A percentile compares a stretch with the other conserved stretches of the same genome.
These are phyloP conservation scores for Pimpla rufipes DNA, from an alignment of 2,888 invertebrate genomes.

Conservation along the genomic window DNA sequence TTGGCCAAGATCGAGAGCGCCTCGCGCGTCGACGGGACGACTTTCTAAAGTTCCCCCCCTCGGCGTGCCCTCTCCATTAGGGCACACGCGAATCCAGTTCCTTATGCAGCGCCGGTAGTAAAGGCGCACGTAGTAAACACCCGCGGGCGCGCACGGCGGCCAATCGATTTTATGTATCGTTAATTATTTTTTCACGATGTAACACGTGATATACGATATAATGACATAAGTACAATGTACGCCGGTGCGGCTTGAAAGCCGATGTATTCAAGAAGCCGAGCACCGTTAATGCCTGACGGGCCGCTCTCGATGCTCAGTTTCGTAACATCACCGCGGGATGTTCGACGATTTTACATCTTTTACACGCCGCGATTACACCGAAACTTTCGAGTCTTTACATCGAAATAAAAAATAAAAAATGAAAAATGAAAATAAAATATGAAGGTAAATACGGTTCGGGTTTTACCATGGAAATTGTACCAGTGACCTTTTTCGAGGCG, in stretches of 20 bases:
- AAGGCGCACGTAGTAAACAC: conserved; percentile 46
- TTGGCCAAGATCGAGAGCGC: conserved; percentile 57
- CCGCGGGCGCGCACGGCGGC: conserved; percentile 32
- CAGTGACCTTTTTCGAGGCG: not conserved
- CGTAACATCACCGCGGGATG: not conserved
- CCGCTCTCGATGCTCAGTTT: too few species aligned
- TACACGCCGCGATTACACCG: not conserved
- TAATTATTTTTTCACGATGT: conserved; percentile 46
- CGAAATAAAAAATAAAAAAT: too few species aligned
- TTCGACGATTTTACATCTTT: not conserved
- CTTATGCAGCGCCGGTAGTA: conserved; percentile 27
- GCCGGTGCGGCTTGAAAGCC: not conserved
- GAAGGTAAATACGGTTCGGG: not conserved
- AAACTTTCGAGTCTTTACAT: conserved; percentile 1
- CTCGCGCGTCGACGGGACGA: conserved; percentile 28
- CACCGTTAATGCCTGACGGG: conserved; percentile 25
- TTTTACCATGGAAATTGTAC: not conserved
- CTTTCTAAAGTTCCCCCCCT: conserved; percentile 54
- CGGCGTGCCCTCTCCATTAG: conserved; percentile 15
- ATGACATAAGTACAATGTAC: not conserved
- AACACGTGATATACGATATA: not conserved
- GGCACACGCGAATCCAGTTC: conserved; percentile 44
- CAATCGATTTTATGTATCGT: conserved; percentile 56
- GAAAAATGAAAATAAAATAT: not conserved
- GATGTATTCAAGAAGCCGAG: conserved; percentile 11